A percentile compares a stretch with the other conserved stretches of the same genome.
Conservation (phyloP, 2,888 invertebrate genomes). For the Meandrusa payeni region DNA sequence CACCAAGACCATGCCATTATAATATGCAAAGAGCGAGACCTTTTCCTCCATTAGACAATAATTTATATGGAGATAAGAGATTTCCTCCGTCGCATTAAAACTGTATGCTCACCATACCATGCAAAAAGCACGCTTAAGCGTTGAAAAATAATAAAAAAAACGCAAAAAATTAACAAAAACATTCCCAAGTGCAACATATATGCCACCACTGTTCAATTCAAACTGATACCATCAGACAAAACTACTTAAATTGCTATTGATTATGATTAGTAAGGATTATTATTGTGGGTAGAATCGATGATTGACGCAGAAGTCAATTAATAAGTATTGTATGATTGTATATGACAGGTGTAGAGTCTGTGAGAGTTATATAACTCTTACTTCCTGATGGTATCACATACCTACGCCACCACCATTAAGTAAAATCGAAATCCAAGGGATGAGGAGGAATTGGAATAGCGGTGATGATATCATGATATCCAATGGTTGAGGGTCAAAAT, state of each 20-base stretch:
- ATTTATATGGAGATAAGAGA: constrained; percentile 1
- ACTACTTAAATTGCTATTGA: background rate
- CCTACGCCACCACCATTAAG: constrained; percentile 16
- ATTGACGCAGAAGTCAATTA: too few species aligned
- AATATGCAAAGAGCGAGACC: constrained; percentile 32
- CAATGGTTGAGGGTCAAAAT: too few species aligned
- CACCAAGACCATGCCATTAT: constrained; percentile 37
- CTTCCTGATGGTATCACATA: constrained; percentile 17
- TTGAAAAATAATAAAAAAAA: constrained; percentile 30
- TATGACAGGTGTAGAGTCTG: too few species aligned
- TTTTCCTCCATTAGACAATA: constrained; percentile 13
- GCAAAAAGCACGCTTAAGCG: constrained; percentile 64
- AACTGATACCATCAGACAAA: constrained; percentile 22
- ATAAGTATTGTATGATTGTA: too few species aligned
- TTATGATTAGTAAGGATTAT: background rate
- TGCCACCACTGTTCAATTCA: background rate
- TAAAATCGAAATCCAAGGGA: constrained; percentile 2
- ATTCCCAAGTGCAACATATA: background rate
- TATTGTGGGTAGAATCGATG: background rate
- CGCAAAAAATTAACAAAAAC: constrained; percentile 6
- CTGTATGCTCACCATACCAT: constrained; percentile 41
- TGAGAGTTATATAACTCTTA: background rate
- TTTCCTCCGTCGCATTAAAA: background rate
- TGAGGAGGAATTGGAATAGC: background rate
- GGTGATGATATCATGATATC: too few species aligned